Conservation (phyloP, 2,113 vertebrate genomes). For the Hemiscyllium ocellatum region DNA sequence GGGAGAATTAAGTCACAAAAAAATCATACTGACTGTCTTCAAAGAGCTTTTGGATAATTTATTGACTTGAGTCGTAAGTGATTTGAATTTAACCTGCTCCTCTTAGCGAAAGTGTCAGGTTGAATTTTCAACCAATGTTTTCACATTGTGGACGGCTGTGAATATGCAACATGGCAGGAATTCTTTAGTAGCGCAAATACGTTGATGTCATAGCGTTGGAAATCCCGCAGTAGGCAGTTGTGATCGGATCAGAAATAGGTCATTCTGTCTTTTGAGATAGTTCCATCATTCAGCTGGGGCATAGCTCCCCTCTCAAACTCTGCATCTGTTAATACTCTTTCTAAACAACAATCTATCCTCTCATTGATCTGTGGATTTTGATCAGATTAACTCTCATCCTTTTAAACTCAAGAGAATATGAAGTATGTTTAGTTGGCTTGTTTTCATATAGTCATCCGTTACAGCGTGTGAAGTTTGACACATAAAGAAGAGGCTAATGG, state of each 20-base stretch:
- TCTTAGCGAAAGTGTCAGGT: neutral
- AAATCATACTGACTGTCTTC: neutral
- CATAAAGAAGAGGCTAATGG: neutral
- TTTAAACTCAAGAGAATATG: neutral
- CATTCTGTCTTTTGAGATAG: neutral
- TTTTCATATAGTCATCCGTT: neutral
- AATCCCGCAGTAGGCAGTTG: neutral
- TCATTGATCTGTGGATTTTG: neutral
- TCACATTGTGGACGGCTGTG: no score
- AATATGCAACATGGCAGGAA: neutral
- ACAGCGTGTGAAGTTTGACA: neutral
- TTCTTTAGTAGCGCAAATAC: neutral
- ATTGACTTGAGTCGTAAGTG: neutral
- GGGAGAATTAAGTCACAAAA: conserved; percentile 1
- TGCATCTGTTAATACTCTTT: neutral
- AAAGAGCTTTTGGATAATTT: conserved; percentile 11
- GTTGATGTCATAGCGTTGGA: neutral
- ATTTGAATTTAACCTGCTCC: neutral
- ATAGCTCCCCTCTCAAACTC: neutral
- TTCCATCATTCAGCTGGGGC: neutral
- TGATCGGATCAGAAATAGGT: neutral
- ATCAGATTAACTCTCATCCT: neutral
- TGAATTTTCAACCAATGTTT: neutral
- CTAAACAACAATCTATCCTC: neutral
- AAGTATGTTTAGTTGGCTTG: neutral